Percentiles rank a stretch among this genome's conserved stretches.
phyloP scores from a whole-genome alignment of 1,140 invertebrate species.

The Caenorhabditis tropicalis region DNA sequence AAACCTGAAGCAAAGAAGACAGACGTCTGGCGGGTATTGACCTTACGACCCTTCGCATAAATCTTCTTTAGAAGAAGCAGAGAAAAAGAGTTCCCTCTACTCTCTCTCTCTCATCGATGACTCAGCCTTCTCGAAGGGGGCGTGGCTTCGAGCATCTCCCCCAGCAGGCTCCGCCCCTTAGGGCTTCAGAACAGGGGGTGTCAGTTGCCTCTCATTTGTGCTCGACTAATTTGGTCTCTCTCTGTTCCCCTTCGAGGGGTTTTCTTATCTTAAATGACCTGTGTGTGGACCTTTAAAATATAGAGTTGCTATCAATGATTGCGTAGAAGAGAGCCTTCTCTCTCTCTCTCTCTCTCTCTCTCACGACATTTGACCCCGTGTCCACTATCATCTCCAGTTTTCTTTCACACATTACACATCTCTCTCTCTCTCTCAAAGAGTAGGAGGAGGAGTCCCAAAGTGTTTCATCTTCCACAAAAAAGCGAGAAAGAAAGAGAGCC shows the following conservation, averaged over 20 bases:
- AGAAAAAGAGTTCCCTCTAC: not conserved
- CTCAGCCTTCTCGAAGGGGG: not conserved
- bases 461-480: not conserved
- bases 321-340: not conserved
- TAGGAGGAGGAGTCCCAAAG: not conserved
- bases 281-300: constrained; percentile 5
- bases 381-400: not conserved
- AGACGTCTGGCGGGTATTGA: constrained; percentile 28
- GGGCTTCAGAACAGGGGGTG: not conserved
- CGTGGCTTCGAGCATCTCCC: not conserved
- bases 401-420: not conserved
- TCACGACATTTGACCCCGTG: constrained; percentile 21
- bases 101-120: constrained; percentile 18
- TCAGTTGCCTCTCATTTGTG: not conserved
- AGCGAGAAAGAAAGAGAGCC: not conserved
- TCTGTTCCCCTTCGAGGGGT: not conserved
- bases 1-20: not conserved
- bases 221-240: not conserved
- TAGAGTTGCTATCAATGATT: not conserved
- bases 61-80: constrained; percentile 1
- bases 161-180: constrained; percentile 6
- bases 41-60: constrained; percentile 21
- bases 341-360: not conserved
- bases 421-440: not conserved
- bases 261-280: constrained; percentile 35